Evolutionary conservation across 2,113 vertebrate genomes (phyloP), one percentile per base, ranked within the genome.

Genomic region (Rhinogobius similis): DNA sequence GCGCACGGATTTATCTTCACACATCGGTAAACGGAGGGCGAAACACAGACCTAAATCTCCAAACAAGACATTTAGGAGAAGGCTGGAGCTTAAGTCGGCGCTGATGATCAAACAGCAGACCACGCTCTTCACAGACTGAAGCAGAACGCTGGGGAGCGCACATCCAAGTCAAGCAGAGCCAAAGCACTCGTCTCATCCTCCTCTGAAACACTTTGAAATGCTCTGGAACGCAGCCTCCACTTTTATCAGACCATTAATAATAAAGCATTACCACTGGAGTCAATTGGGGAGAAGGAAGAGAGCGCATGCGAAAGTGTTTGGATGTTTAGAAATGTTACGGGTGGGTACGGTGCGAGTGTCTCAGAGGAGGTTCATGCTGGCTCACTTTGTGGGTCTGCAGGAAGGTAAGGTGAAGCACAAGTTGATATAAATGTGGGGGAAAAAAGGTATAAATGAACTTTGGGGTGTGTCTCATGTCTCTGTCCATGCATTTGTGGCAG

Each of bases 121-220:
- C 20, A 20, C 4, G 46, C 14, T 44, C 36, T 23, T 4, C 59
- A 53, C 10, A 44, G n/a, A 56, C 38, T 69, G 67, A 39, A 71
- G 78, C 69, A 48, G 58, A 26, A 26, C 52, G 23, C 66, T 72
- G 44, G 20, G 3, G 52, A 68, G 43, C 68, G 55, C 64, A 36
- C 4, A 18, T 21, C 24, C 55, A 36, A 65, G 55, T 14, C 7
- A 52, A 52, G 58, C 26, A 71, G 75, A 65, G 65, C 43, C 29
- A 66, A 66, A 48, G 29, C 20, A 70, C 24, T 24, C 2, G 46
- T 64, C 53, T 38, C 20, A 11, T 73, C n/a, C 6, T 63, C 21
- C 62, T 50, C 43, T 36, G 56, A 69, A 70, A 55, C 39, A 62
- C 53, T 83, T 53, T 74, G 67, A 76, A 71, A 62, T 26, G 39